phyloP scores from a whole-genome alignment of 2,113 vertebrate genomes.

The Halcyon malimbica region DNA sequence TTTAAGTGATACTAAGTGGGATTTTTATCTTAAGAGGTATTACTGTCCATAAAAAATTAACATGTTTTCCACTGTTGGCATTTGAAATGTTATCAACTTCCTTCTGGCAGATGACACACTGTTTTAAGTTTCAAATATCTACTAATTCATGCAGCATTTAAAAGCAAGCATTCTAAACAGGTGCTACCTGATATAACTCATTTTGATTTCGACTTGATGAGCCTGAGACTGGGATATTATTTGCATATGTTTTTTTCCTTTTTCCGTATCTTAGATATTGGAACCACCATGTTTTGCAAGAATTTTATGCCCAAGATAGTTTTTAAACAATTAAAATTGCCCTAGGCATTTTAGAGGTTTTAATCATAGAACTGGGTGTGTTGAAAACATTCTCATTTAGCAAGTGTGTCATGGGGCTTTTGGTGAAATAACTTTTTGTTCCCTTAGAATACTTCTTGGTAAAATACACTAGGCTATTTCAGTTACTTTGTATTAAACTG shows the following conservation, averaged over 20 bases:
- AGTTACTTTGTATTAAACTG: neutral
- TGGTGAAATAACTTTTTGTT: neutral
- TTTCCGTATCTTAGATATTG: neutral
- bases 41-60: neutral
- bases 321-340: neutral
- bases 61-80: neutral
- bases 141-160: neutral
- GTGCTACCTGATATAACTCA: neutral
- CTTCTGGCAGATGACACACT: neutral
- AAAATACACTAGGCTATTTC: neutral
- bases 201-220: neutral
- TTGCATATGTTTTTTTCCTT: neutral
- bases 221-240: neutral
- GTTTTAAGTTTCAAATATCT: constrained; percentile 21
- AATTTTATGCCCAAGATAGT: neutral
- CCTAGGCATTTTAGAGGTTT: neutral
- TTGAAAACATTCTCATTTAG: constrained; percentile 10
- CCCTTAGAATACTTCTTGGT: neutral
- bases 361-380: neutral
- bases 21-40: neutral
- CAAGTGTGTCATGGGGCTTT: neutral
- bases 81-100: constrained; percentile 30
- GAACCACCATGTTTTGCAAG: neutral
- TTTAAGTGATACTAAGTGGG: neutral
- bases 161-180: neutral